Evolutionary conservation across 1,140 invertebrate species (phyloP), one percentile per base, ranked within the genome.

Genomic region (Centruroides sculpturatus): DNA sequence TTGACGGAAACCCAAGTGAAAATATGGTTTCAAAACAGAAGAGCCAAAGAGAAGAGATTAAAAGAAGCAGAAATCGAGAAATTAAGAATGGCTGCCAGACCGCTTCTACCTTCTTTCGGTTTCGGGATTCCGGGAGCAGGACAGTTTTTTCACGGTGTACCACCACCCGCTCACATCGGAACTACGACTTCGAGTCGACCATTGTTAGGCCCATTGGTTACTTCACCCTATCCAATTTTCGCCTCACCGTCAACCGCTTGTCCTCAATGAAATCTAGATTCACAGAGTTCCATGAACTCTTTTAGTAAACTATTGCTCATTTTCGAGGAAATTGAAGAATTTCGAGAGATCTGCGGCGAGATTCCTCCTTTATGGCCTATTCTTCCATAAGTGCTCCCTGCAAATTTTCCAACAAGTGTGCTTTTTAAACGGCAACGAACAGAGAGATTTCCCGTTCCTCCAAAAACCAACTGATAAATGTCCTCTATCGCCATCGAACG

Each of bases 1-100:
- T 80, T 98, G 1, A 96, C 94, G 5, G 94, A 98, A 75, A 98
- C 93, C 5, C 81, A 83, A 71, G 74, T 75, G 35, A 70, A 70
- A 48, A 72, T 69, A 34, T 70, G 69, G 67, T 70, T 70, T 47
- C 83, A 85, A 70, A 80, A 80, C 65, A 64, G 78, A 5, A 69
- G 79, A 53, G 80, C 80, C 64, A 80, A 80, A 67, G 76, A 75
- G 61, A 77, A 77, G 63, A 64, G 73, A 12, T 67, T 73, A 7
- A 67, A 72, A 47, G 73, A 75, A 63, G 75, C 74, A 3, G 75
- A 76, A 66, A 64, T 76, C 55, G 75, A 76, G 59, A 75, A 73
- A 9, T 70, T 75, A 23, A 73, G 75, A 48, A 71, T 76, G 71
- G 66, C 61, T 5, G 61, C 62, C 7, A 61, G 66, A 34, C 51